A percentile compares a stretch with the other conserved stretches of the same genome.
These are phyloP conservation scores for Xiphophorus hellerii DNA, from an alignment of 2,113 vertebrate species.

Conservation along the genomic window DNA sequence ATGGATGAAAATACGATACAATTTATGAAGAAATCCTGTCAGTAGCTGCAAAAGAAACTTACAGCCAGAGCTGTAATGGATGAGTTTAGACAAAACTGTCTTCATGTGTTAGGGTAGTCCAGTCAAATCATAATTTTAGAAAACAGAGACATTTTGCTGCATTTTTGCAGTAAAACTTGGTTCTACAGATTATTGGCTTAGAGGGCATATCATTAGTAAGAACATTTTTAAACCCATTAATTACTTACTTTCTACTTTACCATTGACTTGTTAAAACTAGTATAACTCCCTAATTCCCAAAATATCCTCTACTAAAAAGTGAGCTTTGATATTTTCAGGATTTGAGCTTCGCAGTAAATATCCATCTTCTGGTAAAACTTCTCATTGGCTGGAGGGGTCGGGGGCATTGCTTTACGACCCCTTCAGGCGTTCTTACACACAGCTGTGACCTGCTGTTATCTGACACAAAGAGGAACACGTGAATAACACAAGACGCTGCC, in stretches of 20 bases:
- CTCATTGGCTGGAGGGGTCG: background rate
- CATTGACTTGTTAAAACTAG: background rate
- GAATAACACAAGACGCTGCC: conserved; percentile 59
- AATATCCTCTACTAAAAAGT: background rate
- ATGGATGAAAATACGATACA: background rate
- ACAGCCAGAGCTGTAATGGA: too few relatives aligned
- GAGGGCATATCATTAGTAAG: too few relatives aligned
- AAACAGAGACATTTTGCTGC: too few relatives aligned
- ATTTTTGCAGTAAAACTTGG: too few relatives aligned
- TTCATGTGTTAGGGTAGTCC: background rate
- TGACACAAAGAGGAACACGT: conserved; percentile 57
- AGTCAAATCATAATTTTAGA: too few relatives aligned
- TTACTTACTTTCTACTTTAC: background rate
- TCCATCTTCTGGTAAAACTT: background rate
- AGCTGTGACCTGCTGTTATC: conserved; percentile 64
- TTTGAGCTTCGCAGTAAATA: background rate
- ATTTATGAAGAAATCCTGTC: background rate
- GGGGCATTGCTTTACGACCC: conserved; percentile 27
- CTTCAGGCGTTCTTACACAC: conserved; percentile 9
- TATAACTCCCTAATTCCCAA: background rate
- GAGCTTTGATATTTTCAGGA: background rate
- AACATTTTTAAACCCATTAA: background rate
- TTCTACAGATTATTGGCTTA: too few relatives aligned
- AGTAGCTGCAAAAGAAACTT: too few relatives aligned
- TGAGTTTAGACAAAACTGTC: too few relatives aligned